Base-by-base conservation (phyloP, 2,888 invertebrate genomes). In the Caenorhabditis sp. region DNA sequence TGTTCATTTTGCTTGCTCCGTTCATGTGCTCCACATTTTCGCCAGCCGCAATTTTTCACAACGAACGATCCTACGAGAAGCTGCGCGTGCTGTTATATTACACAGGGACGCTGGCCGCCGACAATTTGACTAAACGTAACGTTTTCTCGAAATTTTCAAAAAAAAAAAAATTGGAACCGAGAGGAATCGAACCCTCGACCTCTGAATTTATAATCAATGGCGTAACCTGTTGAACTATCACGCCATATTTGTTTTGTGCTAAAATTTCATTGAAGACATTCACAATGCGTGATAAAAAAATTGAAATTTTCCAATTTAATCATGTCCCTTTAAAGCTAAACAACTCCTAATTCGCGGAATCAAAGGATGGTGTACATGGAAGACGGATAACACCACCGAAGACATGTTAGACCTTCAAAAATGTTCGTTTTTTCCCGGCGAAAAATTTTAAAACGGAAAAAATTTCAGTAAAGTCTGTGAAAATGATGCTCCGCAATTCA, bases 1-100 rank as follows among this genome's bases (percentile, higher is more conserved):
- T 79, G 12, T 72, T 68, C 62, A 62, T 81, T 23, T 59, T 66
- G 0, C 23, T 81, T 49, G 71, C 78, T 6, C 78, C 78, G 0
- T 59, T 71, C 37, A 57, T 76, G 53, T 72, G 77, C 50, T 69
- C 71, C 36, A 76, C 75, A 0, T 66, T 76, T 37, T 51, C 75
- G 0, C 78, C 79, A n/a, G 71, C 71, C 23, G 66, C 77, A n/a
- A 64, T 72, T 27, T 81, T 81, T 58, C 71, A 78, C 37, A 63
- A 73, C 54, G 75, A 73, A 21, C 49, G 43, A 43, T 24, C 66
- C n/a, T 59, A 66, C 36, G 73, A 73, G 31, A 73, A 73, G 26
- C 23, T 73, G 50, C 53, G 69, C 53, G 36, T 73, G n/a, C 27
- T 55, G 50, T 19, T 73, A 10, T 26, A 24, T 4, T 73, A 66